A percentile compares a stretch with the other conserved stretches of the same genome.
These are phyloP conservation scores for Catamblyrhynchus diadema DNA, from an alignment of 2,797 vertebrate species.

Conservation along the genomic window DNA sequence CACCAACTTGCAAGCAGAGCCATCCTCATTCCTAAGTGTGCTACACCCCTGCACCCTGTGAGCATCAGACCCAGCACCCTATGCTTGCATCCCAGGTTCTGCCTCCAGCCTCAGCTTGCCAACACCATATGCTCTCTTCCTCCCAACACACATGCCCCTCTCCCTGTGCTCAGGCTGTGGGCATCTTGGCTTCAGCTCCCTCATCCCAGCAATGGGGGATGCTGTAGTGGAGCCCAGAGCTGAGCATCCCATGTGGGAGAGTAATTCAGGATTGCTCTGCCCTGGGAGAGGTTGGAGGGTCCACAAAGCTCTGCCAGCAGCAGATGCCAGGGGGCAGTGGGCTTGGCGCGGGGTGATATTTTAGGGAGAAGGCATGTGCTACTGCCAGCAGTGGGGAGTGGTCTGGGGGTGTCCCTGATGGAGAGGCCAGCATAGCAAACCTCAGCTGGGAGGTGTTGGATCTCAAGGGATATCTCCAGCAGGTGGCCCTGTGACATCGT, in stretches of 20 bases:
- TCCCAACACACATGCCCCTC: accelerated
- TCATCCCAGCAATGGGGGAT: accelerated
- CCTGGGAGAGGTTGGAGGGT: accelerated
- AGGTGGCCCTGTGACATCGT: slow-evolving; percentile 56
- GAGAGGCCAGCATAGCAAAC: accelerated
- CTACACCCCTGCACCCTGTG: not conserved
- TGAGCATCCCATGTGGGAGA: accelerated
- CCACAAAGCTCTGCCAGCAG: not conserved
- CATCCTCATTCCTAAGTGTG: not conserved
- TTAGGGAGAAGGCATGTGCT: not conserved
- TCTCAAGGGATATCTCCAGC: slow-evolving; percentile 13
- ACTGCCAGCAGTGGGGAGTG: not conserved
- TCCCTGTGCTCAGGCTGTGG: accelerated
- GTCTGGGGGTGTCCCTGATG: not conserved
- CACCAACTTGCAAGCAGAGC: not conserved
- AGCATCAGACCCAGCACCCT: not conserved
- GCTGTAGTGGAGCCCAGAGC: not conserved
- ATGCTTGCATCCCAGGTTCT: not conserved
- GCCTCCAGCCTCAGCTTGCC: not conserved
- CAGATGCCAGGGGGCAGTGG: not conserved
- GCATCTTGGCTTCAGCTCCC: not conserved
- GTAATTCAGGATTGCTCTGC: not conserved
- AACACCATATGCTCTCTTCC: accelerated
- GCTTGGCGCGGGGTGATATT: not conserved
- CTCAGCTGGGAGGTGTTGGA: not conserved